Evolutionary conservation across 2,797 vertebrate genomes (phyloP).

Genomic region (Betta splendens): DNA sequence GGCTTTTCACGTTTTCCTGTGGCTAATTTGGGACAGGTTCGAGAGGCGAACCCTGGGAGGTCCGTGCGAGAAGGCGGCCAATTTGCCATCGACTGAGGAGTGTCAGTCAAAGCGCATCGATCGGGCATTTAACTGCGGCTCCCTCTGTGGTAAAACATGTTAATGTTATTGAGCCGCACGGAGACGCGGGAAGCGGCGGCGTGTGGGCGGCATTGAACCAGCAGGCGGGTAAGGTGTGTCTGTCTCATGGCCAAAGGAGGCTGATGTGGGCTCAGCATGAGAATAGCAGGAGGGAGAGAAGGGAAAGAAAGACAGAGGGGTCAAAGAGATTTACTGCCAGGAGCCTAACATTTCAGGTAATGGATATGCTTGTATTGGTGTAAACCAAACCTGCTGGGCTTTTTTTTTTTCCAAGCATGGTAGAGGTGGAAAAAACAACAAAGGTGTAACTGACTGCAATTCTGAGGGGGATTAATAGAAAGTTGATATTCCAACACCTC

Average conservation of each 20-base stretch:
- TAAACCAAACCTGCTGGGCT: slow-evolving; percentile 74
- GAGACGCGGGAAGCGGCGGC: slow-evolving; percentile 51
- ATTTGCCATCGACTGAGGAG: slow-evolving; percentile 71
- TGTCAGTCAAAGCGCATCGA: slow-evolving; percentile 77
- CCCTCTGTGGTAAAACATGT: slow-evolving; percentile 69
- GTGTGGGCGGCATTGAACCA: slow-evolving; percentile 42
- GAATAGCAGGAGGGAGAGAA: slow-evolving; percentile 36
- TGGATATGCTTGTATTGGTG: slow-evolving; percentile 80
- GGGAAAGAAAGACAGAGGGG: slow-evolving; percentile 60
- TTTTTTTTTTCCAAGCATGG: slow-evolving; percentile 69
- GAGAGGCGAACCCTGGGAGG: slow-evolving; percentile 59
- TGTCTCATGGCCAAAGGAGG: slow-evolving; percentile 44
- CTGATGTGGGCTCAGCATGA: slow-evolving; percentile 51
- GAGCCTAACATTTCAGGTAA: slow-evolving; percentile 79
- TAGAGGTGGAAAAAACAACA: slow-evolving; percentile 74
- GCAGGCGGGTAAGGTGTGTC: slow-evolving; percentile 55
- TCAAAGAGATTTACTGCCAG: slow-evolving; percentile 82
- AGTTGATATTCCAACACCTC: slow-evolving; percentile 71
- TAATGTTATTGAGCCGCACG: slow-evolving; percentile 73
- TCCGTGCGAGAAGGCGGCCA: slow-evolving; percentile 53
- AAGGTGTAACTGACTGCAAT: slow-evolving; percentile 70
- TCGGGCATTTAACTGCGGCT: slow-evolving; percentile 65
- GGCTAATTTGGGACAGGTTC: slow-evolving; percentile 44
- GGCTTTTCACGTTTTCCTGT: slow-evolving; percentile 34
- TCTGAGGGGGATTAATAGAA: slow-evolving; percentile 70